Evolutionary conservation across 2,113 vertebrate species (phyloP), one percentile per base, ranked within the genome.

Genomic region (Herpetotheres cachinnans): DNA sequence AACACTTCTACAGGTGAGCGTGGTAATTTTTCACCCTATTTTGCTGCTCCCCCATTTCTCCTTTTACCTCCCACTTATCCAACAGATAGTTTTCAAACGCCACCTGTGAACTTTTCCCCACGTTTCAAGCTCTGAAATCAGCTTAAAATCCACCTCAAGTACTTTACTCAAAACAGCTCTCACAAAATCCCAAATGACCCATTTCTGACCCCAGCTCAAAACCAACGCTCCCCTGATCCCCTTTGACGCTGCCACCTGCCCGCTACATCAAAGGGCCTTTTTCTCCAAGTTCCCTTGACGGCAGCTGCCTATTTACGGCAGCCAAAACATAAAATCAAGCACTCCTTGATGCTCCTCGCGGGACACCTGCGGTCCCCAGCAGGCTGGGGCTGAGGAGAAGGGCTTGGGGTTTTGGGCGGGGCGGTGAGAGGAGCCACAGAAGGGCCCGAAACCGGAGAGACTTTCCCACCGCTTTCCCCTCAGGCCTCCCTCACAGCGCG

Each of bases 401-500:
- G 34, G 18, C 20, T 3, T 21, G 21, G 34, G 21, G 4, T 17
- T 71, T 27, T 14, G 42, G 16, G 6, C 9, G 29, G 61, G 26
- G 34, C 2, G 17, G 6, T 2, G 36, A 50, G 3, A 42, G 32
- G 36, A 47, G 38, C 13, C 22, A 17, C 15, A 8, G 9, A 6
- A n/a, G 16, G 14, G 18, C 58, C 13, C 26, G 10, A 21, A 20
- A 1, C 6, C 6, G 9, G 3, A 5, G 7, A 4, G 27, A 4
- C 22, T 7, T 24, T 56, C 13, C n/a, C 2, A 0, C 16, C 19
- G 6, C 40, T 2, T 10, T 26, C 16, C 40, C 38, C 40, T 42
- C 52, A 15, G 56, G 49, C 54, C 19, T 29, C 30, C 10, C 22
- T 11, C 40, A 0, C 34, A 11, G 26, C 3, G 9, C 21, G 1